Evolutionary conservation across 2,888 invertebrate species (phyloP), one percentile per base, ranked within the genome.

Genomic region (Ditylenchus weischeri): DNA sequence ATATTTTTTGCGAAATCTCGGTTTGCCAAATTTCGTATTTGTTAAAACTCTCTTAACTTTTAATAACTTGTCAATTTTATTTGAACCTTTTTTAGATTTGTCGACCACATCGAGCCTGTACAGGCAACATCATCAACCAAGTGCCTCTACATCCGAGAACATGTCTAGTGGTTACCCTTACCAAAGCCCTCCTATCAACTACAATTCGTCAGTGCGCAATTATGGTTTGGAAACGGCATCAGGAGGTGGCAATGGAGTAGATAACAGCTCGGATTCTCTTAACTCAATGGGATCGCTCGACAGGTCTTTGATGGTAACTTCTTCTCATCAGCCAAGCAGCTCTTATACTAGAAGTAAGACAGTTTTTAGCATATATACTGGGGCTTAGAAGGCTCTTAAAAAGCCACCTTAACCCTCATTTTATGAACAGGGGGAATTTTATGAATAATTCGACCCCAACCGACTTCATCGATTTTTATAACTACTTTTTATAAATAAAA

Each of bases 181-280:
- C 7, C 29, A 54, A 7, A 13, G 54, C 29, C 21, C 54, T 29
- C 21, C 21, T 15, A 7, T 29, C 29, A 21, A 54, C 54, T 23
- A 54, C n/a, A 21, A 21, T 21, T 54, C 54, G 1, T 11, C 29
- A 10, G 54, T 54, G 54, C 54, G 54, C 3, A 54, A 54, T 54
- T 54, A 54, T 18, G 54, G 54, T 29, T n/a, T 29, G 29, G 43
- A 43, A 10, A 23, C 6, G n/a, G 6, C 50, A 50, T 2, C 21
- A 18, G 50, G 29, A 11, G 29, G 29, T 15, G 54, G 54, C 54
- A 54, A 54, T 29, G 54, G 54, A 23, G 54, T 54, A 13, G 21
- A 19, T 10, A 64, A 19, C 19, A 38, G 64, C 57, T 74, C 75
- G 8, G 78, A 78, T 48, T 78, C 78, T 10, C 59, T 78, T 51